Evolutionary conservation across 2,797 vertebrate species (phyloP), one percentile per base, ranked within the genome.

Genomic region (Selene dorsalis): DNA sequence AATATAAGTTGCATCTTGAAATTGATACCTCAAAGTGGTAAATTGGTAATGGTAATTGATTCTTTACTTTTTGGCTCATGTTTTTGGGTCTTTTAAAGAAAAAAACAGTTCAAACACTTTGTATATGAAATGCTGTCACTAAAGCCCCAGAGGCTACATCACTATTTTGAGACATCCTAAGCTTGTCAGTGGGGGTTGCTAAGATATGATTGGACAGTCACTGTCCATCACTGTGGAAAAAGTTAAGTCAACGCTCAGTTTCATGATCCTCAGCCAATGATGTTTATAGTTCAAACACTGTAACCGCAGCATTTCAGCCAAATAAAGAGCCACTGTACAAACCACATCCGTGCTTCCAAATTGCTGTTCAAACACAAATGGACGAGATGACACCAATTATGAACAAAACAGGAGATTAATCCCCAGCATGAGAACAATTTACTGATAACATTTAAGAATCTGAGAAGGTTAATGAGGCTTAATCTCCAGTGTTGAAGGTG

Each of bases 291-390:
- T 63, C 77, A 88, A 89, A 87, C 79, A 66, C 45, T 82, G 82
- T 76, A 69, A 81, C 68, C 61, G 72, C 58, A 64, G 64, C 28
- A 60, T 63, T 77, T 73, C 41, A 30, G 68, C 80, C 80, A 81
- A 81, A 72, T 59, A 80, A 89, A 86, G 84, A 84, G 48, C 63
- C 66, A 63, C 79, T 85, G 86, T 84, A 81, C 82, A 87, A 91
- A 87, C 85, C 24, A 10, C 30, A 76, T 74, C 65, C n/a, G 6
- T 11, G 72, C 75, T 57, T 87, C 90, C 84, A 90, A 90, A 83
- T 86, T 41, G 75, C 90, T 92, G 90, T 87, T 91, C 86, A 91
- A 92, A 90, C 78, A 86, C 86, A 89, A 88, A 87, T 14, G 64
- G 55, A 60, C 3, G 5, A 67, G 76, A 82, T 84, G 75, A 89